These are phyloP conservation scores for Hozukius guyotensis DNA, from an alignment of 2,797 vertebrate genomes.

Conservation along the genomic window DNA sequence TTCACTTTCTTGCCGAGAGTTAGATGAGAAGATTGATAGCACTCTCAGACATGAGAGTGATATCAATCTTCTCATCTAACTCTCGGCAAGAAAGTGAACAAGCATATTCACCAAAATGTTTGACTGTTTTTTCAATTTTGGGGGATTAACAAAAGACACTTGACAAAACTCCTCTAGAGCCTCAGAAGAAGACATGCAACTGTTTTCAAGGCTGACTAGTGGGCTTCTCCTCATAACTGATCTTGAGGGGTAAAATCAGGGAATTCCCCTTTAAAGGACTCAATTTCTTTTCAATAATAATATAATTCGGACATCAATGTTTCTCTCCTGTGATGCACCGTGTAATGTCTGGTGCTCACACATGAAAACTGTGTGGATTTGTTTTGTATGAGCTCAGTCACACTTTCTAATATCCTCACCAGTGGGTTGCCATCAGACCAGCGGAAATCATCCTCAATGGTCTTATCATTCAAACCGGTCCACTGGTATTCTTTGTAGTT, in stretches of 20 bases:
- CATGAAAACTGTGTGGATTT: neutral
- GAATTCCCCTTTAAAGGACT: neutral
- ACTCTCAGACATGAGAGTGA: too few species aligned
- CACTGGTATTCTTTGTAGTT: slow-evolving; percentile 95
- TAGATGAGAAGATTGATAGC: too few species aligned
- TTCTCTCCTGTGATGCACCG: neutral
- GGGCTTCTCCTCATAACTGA: neutral
- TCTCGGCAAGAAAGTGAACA: too few species aligned
- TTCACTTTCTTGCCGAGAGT: too few species aligned
- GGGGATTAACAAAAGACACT: too few species aligned
- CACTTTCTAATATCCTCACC: slow-evolving; percentile 81
- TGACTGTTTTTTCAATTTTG: too few species aligned
- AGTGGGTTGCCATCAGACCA: slow-evolving; percentile 94
- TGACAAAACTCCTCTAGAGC: too few species aligned
- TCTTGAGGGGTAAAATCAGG: neutral
- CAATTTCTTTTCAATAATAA: neutral
- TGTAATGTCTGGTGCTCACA: neutral
- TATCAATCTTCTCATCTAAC: too few species aligned
- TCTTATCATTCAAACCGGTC: slow-evolving; percentile 94
- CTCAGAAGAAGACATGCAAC: too few species aligned
- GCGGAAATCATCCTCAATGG: slow-evolving; percentile 93
- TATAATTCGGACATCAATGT: neutral
- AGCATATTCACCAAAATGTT: too few species aligned
- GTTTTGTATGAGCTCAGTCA: neutral
- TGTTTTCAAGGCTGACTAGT: neutral